Evolutionary conservation across 2,888 invertebrate species (phyloP).

Genomic region (Ischnus inquisitorius): DNA sequence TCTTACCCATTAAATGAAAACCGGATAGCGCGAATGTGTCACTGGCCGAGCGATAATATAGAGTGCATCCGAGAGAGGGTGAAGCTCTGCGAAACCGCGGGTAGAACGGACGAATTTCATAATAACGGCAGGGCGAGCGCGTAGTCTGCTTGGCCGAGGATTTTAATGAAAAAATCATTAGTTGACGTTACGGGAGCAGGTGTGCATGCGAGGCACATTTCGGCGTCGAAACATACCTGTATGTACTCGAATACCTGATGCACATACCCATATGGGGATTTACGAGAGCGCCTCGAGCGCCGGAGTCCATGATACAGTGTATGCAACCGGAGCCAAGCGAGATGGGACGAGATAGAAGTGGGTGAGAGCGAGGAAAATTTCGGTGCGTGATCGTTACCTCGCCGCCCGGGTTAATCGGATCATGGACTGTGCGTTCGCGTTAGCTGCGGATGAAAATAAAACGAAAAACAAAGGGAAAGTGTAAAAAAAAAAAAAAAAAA

Average conservation of each 20-base stretch:
- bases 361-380: constrained; percentile 56
- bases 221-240: background rate
- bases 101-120: constrained; percentile 19
- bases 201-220: constrained; percentile 29
- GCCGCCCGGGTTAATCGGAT: constrained; percentile 61
- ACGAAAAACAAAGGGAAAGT: background rate
- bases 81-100: constrained; percentile 10
- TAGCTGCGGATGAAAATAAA: constrained; percentile 53
- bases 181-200: constrained; percentile 46
- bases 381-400: constrained; percentile 61
- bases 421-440: constrained; percentile 46
- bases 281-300: constrained; percentile 37
- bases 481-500: constrained; percentile 8
- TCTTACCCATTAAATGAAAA: constrained; percentile 29
- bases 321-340: constrained; percentile 18
- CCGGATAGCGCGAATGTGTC: background rate
- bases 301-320: background rate
- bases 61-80: constrained; percentile 26
- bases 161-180: constrained; percentile 70
- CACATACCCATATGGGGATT: constrained; percentile 53
- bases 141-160: constrained; percentile 32
- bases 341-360: constrained; percentile 45
- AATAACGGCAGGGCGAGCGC: constrained; percentile 49
- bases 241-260: constrained; percentile 13
- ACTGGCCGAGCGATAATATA: constrained; percentile 35